These are phyloP conservation scores for Serilophus lunatus DNA, from an alignment of 2,113 vertebrate genomes.

Conservation along the genomic window DNA sequence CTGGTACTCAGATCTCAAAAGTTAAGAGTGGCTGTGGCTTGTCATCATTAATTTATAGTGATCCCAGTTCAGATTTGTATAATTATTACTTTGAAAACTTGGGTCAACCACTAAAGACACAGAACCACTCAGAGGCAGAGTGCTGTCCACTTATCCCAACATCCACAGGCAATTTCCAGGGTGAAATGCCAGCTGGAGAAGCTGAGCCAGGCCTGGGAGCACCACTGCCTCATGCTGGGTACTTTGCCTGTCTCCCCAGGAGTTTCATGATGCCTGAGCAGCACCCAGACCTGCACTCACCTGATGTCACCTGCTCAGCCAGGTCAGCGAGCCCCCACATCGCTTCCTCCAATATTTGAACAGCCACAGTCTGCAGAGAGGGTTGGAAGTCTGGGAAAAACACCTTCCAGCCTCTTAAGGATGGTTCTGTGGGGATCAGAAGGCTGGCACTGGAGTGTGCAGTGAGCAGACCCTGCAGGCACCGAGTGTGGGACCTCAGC, in stretches of 20 bases:
- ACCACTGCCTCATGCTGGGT: fast-evolving
- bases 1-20: not conserved
- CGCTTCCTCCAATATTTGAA: not conserved
- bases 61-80: not conserved
- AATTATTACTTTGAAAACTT: not conserved
- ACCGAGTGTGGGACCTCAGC: not conserved
- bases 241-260: not conserved
- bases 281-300: not conserved
- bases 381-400: not conserved
- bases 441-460: not conserved
- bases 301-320: not conserved
- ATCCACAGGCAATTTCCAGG: not conserved
- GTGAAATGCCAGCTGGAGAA: not conserved
- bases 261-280: not conserved
- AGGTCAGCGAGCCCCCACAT: not conserved
- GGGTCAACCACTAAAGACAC: not conserved
- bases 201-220: not conserved
- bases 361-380: not conserved
- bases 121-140: not conserved
- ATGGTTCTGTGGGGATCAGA: not conserved
- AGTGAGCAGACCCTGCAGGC: not conserved
- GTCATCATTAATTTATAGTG: not conserved
- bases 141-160: fast-evolving
- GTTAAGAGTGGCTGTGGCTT: not conserved
- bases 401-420: not conserved